Percentiles rank a stretch among this genome's conserved stretches.
Evolutionary conservation across 2,113 vertebrate genomes (phyloP).

Genomic region (Pygoscelis antarcticus): DNA sequence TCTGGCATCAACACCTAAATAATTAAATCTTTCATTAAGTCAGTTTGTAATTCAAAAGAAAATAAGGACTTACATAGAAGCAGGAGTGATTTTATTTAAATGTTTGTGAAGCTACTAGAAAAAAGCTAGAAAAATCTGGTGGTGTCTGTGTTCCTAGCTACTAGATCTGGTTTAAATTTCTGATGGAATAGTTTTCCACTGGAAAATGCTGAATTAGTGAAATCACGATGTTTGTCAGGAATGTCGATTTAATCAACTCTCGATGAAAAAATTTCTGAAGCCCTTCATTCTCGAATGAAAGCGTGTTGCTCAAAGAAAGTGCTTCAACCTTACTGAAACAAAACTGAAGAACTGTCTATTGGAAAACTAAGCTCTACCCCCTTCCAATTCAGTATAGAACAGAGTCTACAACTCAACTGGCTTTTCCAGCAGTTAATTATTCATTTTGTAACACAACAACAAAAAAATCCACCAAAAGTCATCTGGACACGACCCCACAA

Average conservation of each 20-base stretch:
- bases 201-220: conserved; percentile 17
- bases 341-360: neutral
- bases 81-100: neutral
- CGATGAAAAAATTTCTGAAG: neutral
- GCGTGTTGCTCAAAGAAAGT: neutral
- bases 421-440: neutral
- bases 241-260: neutral
- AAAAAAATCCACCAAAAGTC: neutral
- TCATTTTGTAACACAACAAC: neutral
- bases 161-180: neutral
- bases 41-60: neutral
- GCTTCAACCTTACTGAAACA: neutral
- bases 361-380: neutral
- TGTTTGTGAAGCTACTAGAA: neutral
- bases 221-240: neutral
- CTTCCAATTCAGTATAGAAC: neutral
- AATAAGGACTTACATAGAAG: neutral
- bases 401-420: neutral
- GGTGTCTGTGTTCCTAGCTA: neutral
- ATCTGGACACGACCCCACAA: neutral
- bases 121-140: neutral
- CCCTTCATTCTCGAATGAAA: neutral
- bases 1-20: neutral
- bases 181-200: neutral
- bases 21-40: neutral